Conservation (phyloP, 2,797 vertebrate species). For the Eleutherodactylus coqui region DNA sequence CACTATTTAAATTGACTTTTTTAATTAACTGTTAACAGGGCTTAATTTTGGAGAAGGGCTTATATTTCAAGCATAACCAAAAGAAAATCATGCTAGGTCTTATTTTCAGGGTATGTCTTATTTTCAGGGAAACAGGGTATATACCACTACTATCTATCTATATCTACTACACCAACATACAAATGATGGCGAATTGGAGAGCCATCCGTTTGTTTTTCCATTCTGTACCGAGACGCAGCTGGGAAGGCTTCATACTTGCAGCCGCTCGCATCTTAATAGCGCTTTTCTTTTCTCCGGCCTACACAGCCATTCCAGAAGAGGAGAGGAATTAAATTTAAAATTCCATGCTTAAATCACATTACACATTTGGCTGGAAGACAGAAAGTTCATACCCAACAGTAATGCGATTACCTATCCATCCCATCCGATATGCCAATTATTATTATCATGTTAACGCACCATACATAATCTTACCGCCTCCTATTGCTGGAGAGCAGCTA, state of each 20-base stretch:
- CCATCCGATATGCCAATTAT: constrained; percentile 49
- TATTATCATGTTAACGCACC: constrained; percentile 44
- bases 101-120: no score
- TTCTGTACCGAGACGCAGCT: not conserved
- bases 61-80: no score
- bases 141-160: no score
- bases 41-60: no score
- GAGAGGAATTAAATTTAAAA: constrained; percentile 38
- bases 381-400: constrained; percentile 39
- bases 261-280: not conserved
- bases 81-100: no score
- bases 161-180: not conserved
- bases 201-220: not conserved
- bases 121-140: no score
- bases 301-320: not conserved
- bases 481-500: not conserved
- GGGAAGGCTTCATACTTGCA: not conserved
- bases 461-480: constrained; percentile 26
- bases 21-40: no score
- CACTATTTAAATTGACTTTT: no score
- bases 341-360: constrained; percentile 52
- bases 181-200: no score
- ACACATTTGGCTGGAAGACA: constrained; percentile 43
- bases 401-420: constrained; percentile 41
- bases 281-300: not conserved